Evolutionary conservation across 2,113 vertebrate genomes (phyloP).

Genomic region (Psammodynastes pulverulentus): DNA sequence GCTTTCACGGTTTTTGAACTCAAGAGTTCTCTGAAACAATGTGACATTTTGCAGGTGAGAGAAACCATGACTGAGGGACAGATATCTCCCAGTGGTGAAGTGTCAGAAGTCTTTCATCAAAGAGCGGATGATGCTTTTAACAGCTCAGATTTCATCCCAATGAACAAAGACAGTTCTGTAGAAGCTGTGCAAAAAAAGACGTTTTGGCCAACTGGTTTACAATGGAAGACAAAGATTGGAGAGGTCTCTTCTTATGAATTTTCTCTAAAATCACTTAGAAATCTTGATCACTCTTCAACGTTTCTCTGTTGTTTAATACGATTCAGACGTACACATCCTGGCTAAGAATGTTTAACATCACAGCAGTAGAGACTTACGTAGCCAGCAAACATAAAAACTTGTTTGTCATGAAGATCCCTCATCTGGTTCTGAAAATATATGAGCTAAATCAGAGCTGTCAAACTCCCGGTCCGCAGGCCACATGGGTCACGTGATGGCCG

Average conservation of each 20-base stretch:
- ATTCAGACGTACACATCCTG: neutral
- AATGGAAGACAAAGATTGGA: neutral
- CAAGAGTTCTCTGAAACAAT: neutral
- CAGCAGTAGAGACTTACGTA: neutral
- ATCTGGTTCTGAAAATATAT: neutral
- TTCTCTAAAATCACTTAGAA: neutral
- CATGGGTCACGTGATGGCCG: too few species aligned
- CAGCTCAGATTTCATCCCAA: neutral
- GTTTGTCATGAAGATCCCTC: neutral
- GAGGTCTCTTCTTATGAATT: neutral
- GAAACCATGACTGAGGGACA: too few species aligned
- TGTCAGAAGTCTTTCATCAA: neutral
- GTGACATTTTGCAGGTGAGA: neutral
- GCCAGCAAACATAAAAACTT: neutral
- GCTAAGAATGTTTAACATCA: neutral
- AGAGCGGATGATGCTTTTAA: neutral
- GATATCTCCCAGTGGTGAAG: neutral
- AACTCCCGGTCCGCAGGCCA: too few species aligned
- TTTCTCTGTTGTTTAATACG: neutral
- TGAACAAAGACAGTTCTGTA: neutral
- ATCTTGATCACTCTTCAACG: neutral
- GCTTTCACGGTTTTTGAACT: neutral
- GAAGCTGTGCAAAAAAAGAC: neutral
- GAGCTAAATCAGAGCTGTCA: neutral
- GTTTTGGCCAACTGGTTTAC: neutral